Evolutionary conservation across 2,113 vertebrate genomes (phyloP).

Genomic region (Chaetops frenatus): DNA sequence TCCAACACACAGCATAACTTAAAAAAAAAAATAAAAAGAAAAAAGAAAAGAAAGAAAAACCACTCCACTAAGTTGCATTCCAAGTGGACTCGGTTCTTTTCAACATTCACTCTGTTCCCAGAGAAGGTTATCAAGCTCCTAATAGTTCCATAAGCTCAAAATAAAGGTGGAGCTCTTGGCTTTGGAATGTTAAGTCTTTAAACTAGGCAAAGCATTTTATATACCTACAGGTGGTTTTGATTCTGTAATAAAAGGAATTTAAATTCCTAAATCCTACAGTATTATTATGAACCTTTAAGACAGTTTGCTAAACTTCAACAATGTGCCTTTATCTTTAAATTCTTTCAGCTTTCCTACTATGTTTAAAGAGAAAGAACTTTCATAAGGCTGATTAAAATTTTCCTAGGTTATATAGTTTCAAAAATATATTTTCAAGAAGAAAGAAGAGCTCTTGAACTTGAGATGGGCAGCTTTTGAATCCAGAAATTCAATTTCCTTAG

Average conservation of each 20-base stretch:
- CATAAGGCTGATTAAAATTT: conserved; percentile 47
- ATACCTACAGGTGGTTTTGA: conserved; percentile 6
- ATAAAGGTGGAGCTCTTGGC: conserved; percentile 9
- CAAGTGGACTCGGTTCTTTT: neutral
- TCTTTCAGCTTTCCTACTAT: neutral
- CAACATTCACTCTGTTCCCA: neutral
- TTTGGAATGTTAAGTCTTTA: conserved; percentile 45
- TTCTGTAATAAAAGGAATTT: conserved; percentile 40
- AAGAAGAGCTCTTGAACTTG: conserved; percentile 47
- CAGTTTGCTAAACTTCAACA: neutral
- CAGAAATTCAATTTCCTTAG: conserved; percentile 61
- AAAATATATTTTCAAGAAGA: conserved; percentile 36
- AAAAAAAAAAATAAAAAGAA: neutral
- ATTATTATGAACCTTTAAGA: conserved; percentile 12
- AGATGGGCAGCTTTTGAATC: conserved; percentile 48
- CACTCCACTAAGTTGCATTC: neutral
- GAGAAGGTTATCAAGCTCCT: neutral
- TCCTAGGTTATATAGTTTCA: conserved; percentile 37
- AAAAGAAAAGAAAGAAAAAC: neutral
- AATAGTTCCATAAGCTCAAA: neutral
- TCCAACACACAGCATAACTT: neutral
- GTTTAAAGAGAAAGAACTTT: conserved; percentile 19
- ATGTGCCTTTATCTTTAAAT: conserved; percentile 25
- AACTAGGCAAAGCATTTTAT: conserved; percentile 28
- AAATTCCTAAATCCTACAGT: conserved; percentile 34